These are phyloP conservation scores for Sarcoramphus papa DNA, from an alignment of 2,797 vertebrate species.

Conservation along the genomic window DNA sequence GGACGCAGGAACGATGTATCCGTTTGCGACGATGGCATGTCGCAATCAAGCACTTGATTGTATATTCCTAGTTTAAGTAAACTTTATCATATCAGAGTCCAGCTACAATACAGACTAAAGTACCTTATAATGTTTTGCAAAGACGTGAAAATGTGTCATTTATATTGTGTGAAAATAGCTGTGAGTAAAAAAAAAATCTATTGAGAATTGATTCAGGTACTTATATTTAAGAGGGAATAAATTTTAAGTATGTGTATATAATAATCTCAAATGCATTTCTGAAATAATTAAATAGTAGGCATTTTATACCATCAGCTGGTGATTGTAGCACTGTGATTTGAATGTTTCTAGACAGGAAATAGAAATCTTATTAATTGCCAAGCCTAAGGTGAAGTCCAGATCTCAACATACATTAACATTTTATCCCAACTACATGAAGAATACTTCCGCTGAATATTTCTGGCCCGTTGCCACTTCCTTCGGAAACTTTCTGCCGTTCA, in stretches of 20 bases:
- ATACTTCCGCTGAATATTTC: not conserved
- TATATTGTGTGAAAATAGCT: not conserved
- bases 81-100: not conserved
- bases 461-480: not conserved
- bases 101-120: not conserved
- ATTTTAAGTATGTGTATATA: not conserved
- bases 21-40: not conserved
- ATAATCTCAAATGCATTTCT: not conserved
- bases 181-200: not conserved
- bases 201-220: not conserved
- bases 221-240: not conserved
- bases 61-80: not conserved
- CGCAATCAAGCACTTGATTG: not conserved
- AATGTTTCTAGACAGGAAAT: slow-evolving; percentile 4
- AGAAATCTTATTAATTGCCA: not conserved
- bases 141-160: not conserved
- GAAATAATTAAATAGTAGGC: not conserved
- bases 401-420: not conserved
- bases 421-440: not conserved
- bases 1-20: not conserved
- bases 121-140: not conserved
- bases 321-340: not conserved
- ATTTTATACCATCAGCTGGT: not conserved
- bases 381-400: not conserved
- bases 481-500: not conserved